Percentiles rank a stretch among this genome's conserved stretches.
Conservation (phyloP, 2,113 vertebrate genomes). For the Willisornis vidua region DNA sequence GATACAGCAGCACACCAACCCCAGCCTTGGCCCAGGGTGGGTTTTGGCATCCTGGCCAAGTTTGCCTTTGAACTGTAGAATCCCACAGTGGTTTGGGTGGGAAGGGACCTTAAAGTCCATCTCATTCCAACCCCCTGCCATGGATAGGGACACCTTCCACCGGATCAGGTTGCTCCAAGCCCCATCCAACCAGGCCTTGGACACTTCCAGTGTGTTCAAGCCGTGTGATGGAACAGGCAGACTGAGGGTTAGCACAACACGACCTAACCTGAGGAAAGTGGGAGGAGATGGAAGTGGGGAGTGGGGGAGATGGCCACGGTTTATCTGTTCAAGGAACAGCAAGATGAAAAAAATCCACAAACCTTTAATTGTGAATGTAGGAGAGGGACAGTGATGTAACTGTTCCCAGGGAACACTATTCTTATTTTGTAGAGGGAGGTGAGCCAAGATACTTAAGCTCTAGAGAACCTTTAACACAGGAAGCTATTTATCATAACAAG, state of each 20-base stretch:
- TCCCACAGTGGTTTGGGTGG: background rate
- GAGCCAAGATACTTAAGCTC: conserved; percentile 86
- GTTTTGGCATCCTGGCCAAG: background rate
- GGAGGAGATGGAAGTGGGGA: background rate
- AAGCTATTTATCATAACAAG: conserved; percentile 92
- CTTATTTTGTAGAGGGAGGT: conserved; percentile 76
- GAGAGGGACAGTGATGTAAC: conserved; percentile 77
- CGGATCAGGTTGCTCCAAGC: background rate
- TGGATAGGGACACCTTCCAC: background rate
- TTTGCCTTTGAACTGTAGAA: background rate
- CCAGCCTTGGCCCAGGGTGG: background rate
- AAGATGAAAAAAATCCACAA: conserved; percentile 58
- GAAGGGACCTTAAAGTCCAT: background rate
- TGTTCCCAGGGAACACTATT: conserved; percentile 79
- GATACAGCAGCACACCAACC: background rate
- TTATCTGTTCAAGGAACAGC: conserved; percentile 53
- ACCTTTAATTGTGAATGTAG: conserved; percentile 65
- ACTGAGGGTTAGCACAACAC: fast-evolving
- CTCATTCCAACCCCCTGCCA: background rate
- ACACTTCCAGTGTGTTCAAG: background rate
- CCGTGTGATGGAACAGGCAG: background rate
- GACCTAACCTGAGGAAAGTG: background rate
- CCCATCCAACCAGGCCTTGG: background rate
- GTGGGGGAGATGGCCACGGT: background rate
- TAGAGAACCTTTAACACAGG: conserved; percentile 88